Base-by-base conservation (phyloP, 2,888 invertebrate species). In the Elmis aenea region DNA sequence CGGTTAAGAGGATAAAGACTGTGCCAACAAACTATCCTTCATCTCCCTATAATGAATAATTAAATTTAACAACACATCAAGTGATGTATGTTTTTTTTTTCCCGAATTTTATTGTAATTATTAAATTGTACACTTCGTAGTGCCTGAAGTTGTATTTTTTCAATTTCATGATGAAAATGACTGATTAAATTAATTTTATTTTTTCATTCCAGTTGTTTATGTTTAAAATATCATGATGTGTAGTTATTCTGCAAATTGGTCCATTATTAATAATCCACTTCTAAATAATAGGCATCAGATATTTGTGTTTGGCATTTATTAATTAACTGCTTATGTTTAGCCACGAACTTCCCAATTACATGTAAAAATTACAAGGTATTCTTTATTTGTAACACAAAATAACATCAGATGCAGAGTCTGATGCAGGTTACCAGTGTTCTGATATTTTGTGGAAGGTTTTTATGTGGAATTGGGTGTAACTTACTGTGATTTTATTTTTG, bases 1-100 rank as follows among this genome's bases (percentile, higher is more conserved):
- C 71, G 89, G 89, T 75, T 89, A 88, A 85, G 46, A 51, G 43
- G 42, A 48, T 34, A 26, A 42, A 46, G 48, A 47, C 51, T 46
- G 54, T 56, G 57, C 52, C 54, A 52, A 52, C 33, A 44, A 38
- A 29, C 38, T 44, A 37, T 31, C 22, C 18, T 29, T 22, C 18
- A 18, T 40, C 31, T 35, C 34, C 37, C 38, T 38, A 29, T 38
- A 43, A 40, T 37, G 42, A 42, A 34, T 32, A 21, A 41, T 31
- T 33, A n/a, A n/a, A n/a, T n/a, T n/a, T n/a, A n/a, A 38, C 28
- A 36, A 42, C 37, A 51, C 48, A 46, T 44, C 44, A 37, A 33
- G 34, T 36, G 51, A 48, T 48, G 48, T 41, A 45, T 46, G 45
- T 46, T 39, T 29, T 40, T 38, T 27, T 33, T 38, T 33, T 41